These are phyloP conservation scores for Tinamus major DNA, from an alignment of 2,797 vertebrate species.

Conservation along the genomic window DNA sequence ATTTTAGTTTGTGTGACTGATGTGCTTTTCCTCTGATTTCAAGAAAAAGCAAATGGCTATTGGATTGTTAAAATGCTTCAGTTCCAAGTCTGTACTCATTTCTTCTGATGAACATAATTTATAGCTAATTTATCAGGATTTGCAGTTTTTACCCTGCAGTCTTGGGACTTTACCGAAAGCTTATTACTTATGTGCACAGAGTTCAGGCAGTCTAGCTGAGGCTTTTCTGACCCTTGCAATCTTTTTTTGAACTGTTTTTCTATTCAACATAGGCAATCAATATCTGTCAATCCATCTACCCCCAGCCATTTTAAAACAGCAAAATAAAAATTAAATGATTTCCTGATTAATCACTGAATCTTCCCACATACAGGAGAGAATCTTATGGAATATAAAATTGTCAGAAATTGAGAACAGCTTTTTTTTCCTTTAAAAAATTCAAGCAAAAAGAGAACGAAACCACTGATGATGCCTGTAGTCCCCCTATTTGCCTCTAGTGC, in stretches of 20 bases:
- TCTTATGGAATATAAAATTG: neutral
- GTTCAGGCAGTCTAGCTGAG: neutral
- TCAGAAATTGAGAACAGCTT: neutral
- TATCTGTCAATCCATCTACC: neutral
- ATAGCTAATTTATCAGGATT: slow-evolving; percentile 40
- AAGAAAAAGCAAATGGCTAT: slow-evolving; percentile 1
- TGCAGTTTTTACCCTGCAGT: slow-evolving; percentile 28
- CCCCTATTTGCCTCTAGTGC: neutral
- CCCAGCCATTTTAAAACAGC: neutral
- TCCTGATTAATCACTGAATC: neutral
- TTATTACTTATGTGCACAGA: slow-evolving; percentile 30
- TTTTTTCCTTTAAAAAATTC: neutral
- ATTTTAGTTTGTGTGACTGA: neutral
- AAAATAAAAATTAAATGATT: neutral
- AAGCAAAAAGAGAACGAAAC: neutral
- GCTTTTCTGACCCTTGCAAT: slow-evolving; percentile 8
- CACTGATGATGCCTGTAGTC: neutral
- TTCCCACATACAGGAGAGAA: neutral
- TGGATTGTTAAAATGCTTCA: neutral
- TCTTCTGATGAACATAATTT: neutral
- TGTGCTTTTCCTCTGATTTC: neutral
- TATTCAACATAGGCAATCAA: neutral
- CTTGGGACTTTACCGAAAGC: slow-evolving; percentile 10
- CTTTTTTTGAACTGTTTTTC: neutral
- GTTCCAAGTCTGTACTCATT: neutral